Percentiles rank a stretch among this genome's conserved stretches.
Conservation (phyloP, 2,888 invertebrate genomes). For the Alviniconcha strummeri region DNA sequence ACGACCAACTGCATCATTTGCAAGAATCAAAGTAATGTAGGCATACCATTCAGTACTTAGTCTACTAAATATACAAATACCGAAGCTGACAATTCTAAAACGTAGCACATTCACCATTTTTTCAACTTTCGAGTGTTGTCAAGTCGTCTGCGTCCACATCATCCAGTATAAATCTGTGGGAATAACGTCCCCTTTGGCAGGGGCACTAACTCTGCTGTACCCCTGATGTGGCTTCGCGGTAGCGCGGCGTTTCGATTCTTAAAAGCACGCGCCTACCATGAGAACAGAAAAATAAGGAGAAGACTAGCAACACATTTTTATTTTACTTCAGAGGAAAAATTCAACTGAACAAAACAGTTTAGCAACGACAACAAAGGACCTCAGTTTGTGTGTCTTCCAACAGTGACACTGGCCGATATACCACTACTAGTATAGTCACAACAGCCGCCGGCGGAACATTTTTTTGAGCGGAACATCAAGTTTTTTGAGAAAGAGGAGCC, state of each 20-base stretch:
- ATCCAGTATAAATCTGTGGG: background rate
- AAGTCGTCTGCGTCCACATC: slow-evolving; percentile 15
- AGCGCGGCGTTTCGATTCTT: background rate
- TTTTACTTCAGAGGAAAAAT: background rate
- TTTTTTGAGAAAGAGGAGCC: too few relatives aligned
- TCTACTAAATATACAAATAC: background rate
- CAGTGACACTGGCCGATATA: background rate
- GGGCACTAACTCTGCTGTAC: background rate
- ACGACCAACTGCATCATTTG: too few relatives aligned
- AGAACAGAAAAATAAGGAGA: too few relatives aligned
- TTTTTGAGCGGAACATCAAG: too few relatives aligned
- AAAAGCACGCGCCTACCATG: background rate
- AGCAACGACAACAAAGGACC: background rate
- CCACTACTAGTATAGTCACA: background rate
- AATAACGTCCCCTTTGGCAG: background rate
- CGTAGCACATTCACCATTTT: background rate
- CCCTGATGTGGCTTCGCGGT: background rate
- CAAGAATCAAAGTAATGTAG: too few relatives aligned
- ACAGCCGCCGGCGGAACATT: too few relatives aligned
- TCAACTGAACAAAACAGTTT: background rate
- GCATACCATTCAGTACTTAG: too few relatives aligned
- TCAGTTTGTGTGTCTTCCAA: background rate
- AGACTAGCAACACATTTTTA: background rate
- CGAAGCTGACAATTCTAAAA: background rate
- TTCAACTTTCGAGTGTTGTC: background rate